A percentile compares a stretch with the other conserved stretches of the same genome.
Conservation (phyloP, 2,113 vertebrate species). For the Xenotilapia leptura region DNA sequence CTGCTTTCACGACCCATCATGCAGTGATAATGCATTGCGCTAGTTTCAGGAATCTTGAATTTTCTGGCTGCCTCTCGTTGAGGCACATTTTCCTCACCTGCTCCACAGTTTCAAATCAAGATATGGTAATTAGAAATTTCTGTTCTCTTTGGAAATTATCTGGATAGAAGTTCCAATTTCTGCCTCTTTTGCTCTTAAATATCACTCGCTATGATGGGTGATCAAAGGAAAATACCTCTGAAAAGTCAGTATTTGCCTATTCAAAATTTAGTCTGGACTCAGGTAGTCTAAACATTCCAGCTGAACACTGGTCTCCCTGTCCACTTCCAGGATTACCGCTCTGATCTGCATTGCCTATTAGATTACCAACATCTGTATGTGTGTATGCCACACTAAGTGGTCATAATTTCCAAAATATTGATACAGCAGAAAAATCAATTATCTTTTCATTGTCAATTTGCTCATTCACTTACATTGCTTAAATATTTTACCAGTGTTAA, state of each 20-base stretch:
- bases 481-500: neutral
- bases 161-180: neutral
- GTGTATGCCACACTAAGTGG: slow-evolving; percentile 24
- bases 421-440: slow-evolving; percentile 34
- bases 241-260: slow-evolving; percentile 13
- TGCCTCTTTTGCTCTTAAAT: slow-evolving; percentile 12
- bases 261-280: slow-evolving; percentile 21
- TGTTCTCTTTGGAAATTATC: neutral
- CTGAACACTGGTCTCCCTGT: slow-evolving; percentile 56
- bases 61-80: neutral
- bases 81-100: neutral
- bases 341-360: slow-evolving; percentile 46
- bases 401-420: slow-evolving; percentile 57
- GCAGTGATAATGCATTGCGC: neutral
- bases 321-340: slow-evolving; percentile 34
- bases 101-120: neutral
- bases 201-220: neutral
- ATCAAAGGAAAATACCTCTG: slow-evolving; percentile 26
- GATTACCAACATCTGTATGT: slow-evolving; percentile 48
- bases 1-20: neutral
- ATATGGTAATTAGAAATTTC: neutral
- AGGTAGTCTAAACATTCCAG: slow-evolving; percentile 66
- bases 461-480: neutral
- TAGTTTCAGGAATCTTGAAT: neutral
- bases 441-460: slow-evolving; percentile 43